Evolutionary conservation across 2,797 vertebrate species (phyloP).

Genomic region (Valencia hispanica): DNA sequence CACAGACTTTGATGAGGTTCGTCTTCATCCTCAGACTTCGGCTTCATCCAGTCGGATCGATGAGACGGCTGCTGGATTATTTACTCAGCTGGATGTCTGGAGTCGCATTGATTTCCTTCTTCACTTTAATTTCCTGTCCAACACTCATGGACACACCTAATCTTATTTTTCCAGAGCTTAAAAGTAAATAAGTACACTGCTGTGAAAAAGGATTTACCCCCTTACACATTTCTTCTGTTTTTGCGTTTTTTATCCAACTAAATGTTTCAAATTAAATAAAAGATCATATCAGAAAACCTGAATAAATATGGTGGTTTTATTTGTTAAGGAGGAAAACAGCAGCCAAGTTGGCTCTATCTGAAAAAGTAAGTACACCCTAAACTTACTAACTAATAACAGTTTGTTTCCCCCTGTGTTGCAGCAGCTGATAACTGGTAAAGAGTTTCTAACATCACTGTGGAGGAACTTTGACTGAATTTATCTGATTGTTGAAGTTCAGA

Average conservation of each 20-base stretch:
- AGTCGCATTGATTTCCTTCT: constrained; percentile 1
- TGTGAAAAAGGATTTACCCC: neutral
- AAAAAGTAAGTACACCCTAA: no score
- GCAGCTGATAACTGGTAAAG: no score
- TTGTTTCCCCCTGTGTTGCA: no score
- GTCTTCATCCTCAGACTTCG: constrained; percentile 31
- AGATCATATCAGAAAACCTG: neutral
- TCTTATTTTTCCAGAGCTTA: neutral
- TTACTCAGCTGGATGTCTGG: neutral
- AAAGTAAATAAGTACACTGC: neutral
- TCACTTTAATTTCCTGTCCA: constrained; percentile 14
- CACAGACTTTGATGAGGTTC: constrained; percentile 35
- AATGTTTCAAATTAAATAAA: neutral
- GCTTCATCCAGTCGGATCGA: constrained; percentile 35
- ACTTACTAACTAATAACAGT: no score
- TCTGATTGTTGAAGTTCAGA: no score
- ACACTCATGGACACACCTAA: neutral
- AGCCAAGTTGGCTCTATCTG: no score
- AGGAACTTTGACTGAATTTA: no score
- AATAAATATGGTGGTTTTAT: no score
- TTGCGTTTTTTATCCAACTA: neutral
- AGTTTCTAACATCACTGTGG: no score
- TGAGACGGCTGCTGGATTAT: constrained; percentile 10
- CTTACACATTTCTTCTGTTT: neutral
- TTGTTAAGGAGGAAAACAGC: no score